These are phyloP conservation scores for Megalops atlanticus DNA, from an alignment of 2,113 vertebrate species.

Conservation along the genomic window DNA sequence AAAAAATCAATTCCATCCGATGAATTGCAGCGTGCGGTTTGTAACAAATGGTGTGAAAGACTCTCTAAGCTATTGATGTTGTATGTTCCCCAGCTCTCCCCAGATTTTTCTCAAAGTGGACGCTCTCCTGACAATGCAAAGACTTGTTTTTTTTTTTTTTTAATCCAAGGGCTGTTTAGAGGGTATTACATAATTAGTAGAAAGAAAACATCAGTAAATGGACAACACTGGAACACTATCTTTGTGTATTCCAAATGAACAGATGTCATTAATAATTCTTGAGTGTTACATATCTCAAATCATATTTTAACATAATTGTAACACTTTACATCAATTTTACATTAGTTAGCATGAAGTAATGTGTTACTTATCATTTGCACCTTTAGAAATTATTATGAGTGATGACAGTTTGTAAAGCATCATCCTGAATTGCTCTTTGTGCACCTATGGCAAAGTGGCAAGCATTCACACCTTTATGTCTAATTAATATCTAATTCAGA, in stretches of 20 bases:
- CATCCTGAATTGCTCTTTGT: no score
- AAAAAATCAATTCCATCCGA: slow-evolving; percentile 50
- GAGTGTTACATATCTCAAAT: neutral
- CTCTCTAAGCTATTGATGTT: slow-evolving; percentile 8
- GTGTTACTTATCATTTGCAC: no score
- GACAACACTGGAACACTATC: neutral
- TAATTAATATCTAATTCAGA: no score
- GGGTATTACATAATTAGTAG: neutral
- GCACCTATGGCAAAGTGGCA: no score
- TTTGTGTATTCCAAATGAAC: no score
- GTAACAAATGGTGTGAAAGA: slow-evolving; percentile 33
- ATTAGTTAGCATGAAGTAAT: no score
- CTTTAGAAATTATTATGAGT: no score
- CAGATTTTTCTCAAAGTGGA: neutral
- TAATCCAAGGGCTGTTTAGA: neutral
- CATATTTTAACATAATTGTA: no score
- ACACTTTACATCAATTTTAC: no score
- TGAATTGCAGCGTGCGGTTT: slow-evolving; percentile 51
- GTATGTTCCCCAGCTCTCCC: neutral
- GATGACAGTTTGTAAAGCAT: no score
- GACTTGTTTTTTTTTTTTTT: neutral
- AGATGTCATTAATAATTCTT: no score
- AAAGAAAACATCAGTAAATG: neutral
- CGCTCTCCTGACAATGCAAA: neutral
- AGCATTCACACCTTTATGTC: no score